Evolutionary conservation across 2,113 vertebrate genomes (phyloP).

Genomic region (Cyanoderma ruficeps): DNA sequence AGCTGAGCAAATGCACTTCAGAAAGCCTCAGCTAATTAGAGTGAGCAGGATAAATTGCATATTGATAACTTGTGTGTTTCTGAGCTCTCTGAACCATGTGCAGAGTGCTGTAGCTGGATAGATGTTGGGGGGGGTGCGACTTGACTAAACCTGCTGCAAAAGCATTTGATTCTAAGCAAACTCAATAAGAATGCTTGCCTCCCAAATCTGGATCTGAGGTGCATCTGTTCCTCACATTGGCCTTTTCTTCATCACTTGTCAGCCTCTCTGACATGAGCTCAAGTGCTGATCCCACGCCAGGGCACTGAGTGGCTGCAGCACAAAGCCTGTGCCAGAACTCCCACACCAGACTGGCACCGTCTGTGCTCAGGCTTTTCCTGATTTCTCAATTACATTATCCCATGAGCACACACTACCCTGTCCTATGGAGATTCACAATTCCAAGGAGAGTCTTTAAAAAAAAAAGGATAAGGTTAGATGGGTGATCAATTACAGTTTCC

Average conservation of each 20-base stretch:
- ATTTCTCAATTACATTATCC: not conserved
- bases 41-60: not conserved
- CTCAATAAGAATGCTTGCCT: not conserved
- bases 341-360: not conserved
- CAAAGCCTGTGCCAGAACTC: not conserved
- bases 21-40: not conserved
- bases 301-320: not conserved
- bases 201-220: not conserved
- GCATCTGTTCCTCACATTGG: not conserved
- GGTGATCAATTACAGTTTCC: not conserved
- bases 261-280: not conserved
- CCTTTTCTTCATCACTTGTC: constrained; percentile 6
- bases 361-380: not conserved
- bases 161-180: not conserved
- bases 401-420: not conserved
- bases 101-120: not conserved
- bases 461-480: not conserved
- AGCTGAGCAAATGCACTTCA: not conserved
- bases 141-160: not conserved
- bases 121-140: not conserved
- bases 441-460: not conserved
- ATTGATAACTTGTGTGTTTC: not conserved
- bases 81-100: not conserved
- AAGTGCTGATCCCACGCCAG: not conserved
- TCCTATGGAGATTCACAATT: not conserved